phyloP scores from a whole-genome alignment of 2,888 invertebrate species.

The Trichopoda pennipes region DNA sequence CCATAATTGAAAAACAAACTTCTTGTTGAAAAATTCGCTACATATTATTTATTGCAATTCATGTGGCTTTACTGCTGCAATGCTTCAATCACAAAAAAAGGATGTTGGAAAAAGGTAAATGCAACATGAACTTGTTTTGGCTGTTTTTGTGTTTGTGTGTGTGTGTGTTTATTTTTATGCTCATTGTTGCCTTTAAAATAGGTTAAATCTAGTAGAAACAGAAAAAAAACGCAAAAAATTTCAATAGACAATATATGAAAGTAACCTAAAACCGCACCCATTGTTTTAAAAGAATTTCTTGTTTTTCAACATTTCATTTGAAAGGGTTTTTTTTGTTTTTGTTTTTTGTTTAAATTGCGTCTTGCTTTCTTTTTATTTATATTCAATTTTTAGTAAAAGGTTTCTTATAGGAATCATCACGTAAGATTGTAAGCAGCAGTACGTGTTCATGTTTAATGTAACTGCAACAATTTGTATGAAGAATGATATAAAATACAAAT shows the following conservation, averaged over 20 bases:
- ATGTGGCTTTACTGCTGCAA: constrained; percentile 4
- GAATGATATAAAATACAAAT: not conserved
- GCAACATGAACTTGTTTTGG: constrained; percentile 63
- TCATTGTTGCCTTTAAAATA: constrained; percentile 4
- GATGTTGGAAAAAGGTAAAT: constrained; percentile 41
- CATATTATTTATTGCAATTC: not conserved
- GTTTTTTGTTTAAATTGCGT: constrained; percentile 5
- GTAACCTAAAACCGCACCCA: constrained; percentile 60
- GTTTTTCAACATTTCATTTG: not conserved
- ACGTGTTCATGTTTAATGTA: constrained; percentile 26
- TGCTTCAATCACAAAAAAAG: constrained; percentile 50
- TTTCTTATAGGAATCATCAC: constrained; percentile 26
- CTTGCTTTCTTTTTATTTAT: constrained; percentile 11
- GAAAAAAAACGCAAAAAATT: constrained; percentile 13
- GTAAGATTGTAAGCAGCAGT: constrained; percentile 1
- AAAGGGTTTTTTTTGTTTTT: constrained; percentile 1
- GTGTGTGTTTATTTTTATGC: not conserved
- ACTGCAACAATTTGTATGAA: constrained; percentile 24
- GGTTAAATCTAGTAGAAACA: constrained; percentile 42
- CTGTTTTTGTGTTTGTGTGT: constrained; percentile 39
- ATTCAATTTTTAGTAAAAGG: constrained; percentile 17
- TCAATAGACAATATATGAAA: constrained; percentile 46
- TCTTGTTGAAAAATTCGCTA: too few species aligned
- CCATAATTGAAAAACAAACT: too few species aligned
- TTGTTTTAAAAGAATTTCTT: constrained; percentile 49